Evolutionary conservation across 2,888 invertebrate species (phyloP), one percentile per base, ranked within the genome.

Genomic region (Eupithecia subumbrata): DNA sequence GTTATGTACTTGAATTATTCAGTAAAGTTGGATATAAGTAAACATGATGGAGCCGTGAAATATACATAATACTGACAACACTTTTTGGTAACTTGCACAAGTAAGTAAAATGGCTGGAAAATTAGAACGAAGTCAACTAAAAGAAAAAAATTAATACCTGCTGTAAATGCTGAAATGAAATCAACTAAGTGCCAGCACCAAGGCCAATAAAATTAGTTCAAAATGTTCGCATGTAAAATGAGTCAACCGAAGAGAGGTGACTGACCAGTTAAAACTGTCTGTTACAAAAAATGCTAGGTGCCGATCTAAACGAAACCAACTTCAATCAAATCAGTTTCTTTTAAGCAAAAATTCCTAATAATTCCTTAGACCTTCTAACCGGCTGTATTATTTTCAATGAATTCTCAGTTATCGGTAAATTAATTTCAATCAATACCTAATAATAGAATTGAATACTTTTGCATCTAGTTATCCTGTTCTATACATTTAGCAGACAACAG

Each of bases 131-230:
- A 56, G n/a, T 11, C 11, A 9, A 52, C n/a, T 52, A 52, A 52
- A 52, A n/a, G n/a, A 52, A n/a, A n/a, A 52, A 1, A 52, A 52
- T 9, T 0, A 48, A n/a, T 11, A n/a, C 48, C 48, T n/a, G n/a
- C 11, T 52, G 43, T 22, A 68, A 67, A 68, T 22, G 22, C 68
- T 68, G 67, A 43, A 68, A 40, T 25, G 67, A 43, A 68, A 40
- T 25, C 43, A 22, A 68, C 40, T 5, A 43, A 67, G 18, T 66
- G 66, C 37, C 12, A 3, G 40, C 30, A 71, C 34, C 87, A 89
- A 90, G 89, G 91, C 85, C 87, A 87, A 88, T 85, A 84, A 85
- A 88, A 89, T 91, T 76, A 64, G 34, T 79, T 82, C 75, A 82
- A 81, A 81, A 79, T 79, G 79, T 76, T 82, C 74, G 74, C 75